phyloP scores from a whole-genome alignment of 2,888 invertebrate species.

The Ectobius pallidus region DNA sequence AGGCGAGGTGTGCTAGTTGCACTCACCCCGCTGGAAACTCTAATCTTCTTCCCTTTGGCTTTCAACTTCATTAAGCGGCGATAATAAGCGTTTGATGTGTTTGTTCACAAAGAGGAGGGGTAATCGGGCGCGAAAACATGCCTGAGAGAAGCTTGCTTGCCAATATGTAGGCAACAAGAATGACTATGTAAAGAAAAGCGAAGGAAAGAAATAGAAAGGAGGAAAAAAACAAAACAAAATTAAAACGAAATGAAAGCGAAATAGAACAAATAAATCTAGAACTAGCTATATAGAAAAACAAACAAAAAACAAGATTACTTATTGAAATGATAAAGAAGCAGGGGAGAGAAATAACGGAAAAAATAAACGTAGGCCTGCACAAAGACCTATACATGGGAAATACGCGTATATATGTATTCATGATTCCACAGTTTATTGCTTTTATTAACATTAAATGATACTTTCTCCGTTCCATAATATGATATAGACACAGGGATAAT shows the following conservation, averaged over 20 bases:
- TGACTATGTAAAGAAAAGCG: neutral
- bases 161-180: no score
- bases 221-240: neutral
- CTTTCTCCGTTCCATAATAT: no score
- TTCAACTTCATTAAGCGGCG: conserved; percentile 30
- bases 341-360: neutral
- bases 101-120: conserved; percentile 8
- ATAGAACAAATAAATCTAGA: no score
- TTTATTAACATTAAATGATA: no score
- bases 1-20: neutral
- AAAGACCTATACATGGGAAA: no score
- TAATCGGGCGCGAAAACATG: conserved; percentile 10
- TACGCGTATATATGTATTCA: no score
- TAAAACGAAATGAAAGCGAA: neutral
- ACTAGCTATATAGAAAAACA: neutral
- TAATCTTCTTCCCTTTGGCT: conserved; percentile 21
- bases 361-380: neutral
- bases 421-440: no score
- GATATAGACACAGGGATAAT: no score
- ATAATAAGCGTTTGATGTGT: conserved; percentile 30
- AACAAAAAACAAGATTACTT: no score
- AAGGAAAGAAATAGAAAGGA: neutral
- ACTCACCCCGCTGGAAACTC: conserved; percentile 9
- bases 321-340: neutral
- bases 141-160: conserved; percentile 4